Evolutionary conservation across 2,888 invertebrate species (phyloP), one percentile per base, ranked within the genome.

Genomic region (Rhodophaea formosa): DNA sequence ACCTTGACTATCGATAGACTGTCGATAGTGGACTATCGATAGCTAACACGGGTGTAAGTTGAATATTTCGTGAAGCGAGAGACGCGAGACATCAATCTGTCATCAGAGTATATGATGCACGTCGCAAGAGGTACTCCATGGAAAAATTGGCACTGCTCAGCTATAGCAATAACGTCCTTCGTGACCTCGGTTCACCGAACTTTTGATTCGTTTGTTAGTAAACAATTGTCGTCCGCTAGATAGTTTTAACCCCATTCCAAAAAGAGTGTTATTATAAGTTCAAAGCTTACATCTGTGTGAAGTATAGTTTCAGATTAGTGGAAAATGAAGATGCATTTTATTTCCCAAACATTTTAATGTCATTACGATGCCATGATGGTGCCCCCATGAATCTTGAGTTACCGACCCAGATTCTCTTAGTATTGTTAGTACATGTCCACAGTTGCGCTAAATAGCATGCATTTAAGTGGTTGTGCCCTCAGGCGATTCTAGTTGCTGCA

Each of bases 41-140:
- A n/a, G n/a, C n/a, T n/a, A n/a, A n/a, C n/a, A n/a, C n/a, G n/a
- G n/a, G 12, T 10, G 17, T 17, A 17, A n/a, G 7, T 8, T 10
- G 49, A 23, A 30, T 49, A n/a, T 23, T 29, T 49, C 14, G 10
- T 52, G 45, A 46, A 46, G 23, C 42, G 7, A 1, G 42, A 15
- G 42, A 17, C 14, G 35, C 17, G 45, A 17, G 7, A 16, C 66
- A 69, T 71, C 63, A 72, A 76, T 77, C 71, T 62, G 68, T 82
- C 79, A 75, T 70, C 76, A 59, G 57, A 58, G 55, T 57, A 63
- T 61, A 68, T 64, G 67, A 68, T 64, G 64, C 63, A 60, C 59
- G 59, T 39, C 58, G 57, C 29, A 51, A 44, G 23, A 59, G 53
- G 58, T 39, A 39, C 45, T 44, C 30, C 59, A 57, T 49, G 17